A percentile compares a stretch with the other conserved stretches of the same genome.
Evolutionary conservation across 2,888 invertebrate species (phyloP).

Genomic region (Lasius fuliginosus): DNA sequence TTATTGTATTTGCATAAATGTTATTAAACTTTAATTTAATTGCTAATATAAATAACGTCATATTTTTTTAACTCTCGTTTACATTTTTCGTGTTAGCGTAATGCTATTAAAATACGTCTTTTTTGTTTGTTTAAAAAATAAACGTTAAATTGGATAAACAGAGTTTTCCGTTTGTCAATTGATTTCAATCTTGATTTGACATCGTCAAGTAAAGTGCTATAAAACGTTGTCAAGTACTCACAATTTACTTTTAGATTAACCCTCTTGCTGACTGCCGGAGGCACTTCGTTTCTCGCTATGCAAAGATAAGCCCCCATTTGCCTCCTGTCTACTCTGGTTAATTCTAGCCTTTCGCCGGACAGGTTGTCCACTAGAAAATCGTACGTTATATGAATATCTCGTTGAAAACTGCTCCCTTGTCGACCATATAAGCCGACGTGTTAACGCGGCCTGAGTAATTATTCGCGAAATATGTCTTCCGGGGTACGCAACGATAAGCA

Average conservation of each 20-base stretch:
- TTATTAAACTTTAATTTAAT: constrained; percentile 8
- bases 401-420: constrained; percentile 69
- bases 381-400: constrained; percentile 75
- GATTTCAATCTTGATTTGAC: constrained; percentile 12
- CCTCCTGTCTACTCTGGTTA: constrained; percentile 90
- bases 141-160: constrained; percentile 22
- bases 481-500: constrained; percentile 55
- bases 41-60: neutral
- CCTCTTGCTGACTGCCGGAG: constrained; percentile 89
- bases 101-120: constrained; percentile 9
- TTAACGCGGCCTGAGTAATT: constrained; percentile 65
- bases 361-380: constrained; percentile 88
- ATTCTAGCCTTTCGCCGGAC: constrained; percentile 89
- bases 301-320: constrained; percentile 93
- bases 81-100: neutral
- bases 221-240: constrained; percentile 87
- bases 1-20: neutral
- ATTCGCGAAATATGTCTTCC: constrained; percentile 66
- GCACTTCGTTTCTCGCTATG: constrained; percentile 92
- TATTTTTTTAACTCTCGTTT: neutral
- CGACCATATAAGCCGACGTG: constrained; percentile 52
- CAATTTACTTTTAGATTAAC: constrained; percentile 89
- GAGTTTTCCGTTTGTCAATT: neutral
- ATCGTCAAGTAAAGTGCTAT: neutral
- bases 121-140: neutral